Base-by-base conservation (phyloP, 2,888 invertebrate genomes). In the Chrysolina oricalcia region DNA sequence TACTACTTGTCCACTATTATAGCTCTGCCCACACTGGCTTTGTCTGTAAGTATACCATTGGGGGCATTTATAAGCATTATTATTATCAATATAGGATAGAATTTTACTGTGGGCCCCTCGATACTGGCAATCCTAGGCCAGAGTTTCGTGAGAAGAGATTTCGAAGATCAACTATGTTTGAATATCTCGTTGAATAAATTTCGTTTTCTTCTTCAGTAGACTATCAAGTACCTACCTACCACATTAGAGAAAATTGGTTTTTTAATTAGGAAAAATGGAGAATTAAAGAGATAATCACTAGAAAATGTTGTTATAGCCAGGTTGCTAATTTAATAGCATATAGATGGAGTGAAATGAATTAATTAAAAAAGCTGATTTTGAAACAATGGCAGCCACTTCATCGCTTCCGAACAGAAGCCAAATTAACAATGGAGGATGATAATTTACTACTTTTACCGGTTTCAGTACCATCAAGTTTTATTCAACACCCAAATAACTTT, bases 301-400 rank as follows among this genome's bases (percentile, higher is more conserved):
- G 53, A 53, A 53, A 11, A 53, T 53, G 13, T 8, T 19, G 17
- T n/a, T 19, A 50, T 53, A 53, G 11, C 11, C 21, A 21, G 19
- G 3, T 13, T 0, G 53, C 21, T 11, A 13, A 53, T 21, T 13
- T 53, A 53, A 53, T 53, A 6, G n/a, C n/a, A 23, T 11, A 53
- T 21, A 53, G 11, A 53, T 19, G 53, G 53, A 53, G 8, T 53
- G 53, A 21, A 53, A 53, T 11, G 17, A 19, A 19, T 19, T 53
- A 53, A 53, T 53, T 53, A 21, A 10, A 53, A 9, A 21, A n/a
- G 53, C 19, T 11, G 11, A 13, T 53, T 21, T 19, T 13, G 21
- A 53, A 53, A 53, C 53, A 53, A 53, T 21, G 53, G 53, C 53
- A 9, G 53, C 53, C 21, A 53, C 9, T 21, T 13, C 53, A 53